Percentiles rank a stretch among this genome's conserved stretches.
Conservation (phyloP, 2,113 vertebrate genomes). For the Brachionichthys hirsutus region DNA sequence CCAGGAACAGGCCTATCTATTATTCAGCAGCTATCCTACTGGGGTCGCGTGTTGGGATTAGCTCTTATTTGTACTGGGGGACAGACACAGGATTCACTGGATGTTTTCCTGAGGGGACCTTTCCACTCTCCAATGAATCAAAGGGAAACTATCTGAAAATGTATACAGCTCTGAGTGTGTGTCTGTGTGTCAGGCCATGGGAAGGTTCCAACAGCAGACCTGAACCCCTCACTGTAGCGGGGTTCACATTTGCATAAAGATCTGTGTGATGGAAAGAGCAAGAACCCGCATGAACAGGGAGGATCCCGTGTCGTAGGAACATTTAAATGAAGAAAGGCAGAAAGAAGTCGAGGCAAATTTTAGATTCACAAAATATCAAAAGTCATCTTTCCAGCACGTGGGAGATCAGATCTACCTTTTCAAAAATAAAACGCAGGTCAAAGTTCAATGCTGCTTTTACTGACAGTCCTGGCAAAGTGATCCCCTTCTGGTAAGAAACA, state of each 20-base stretch:
- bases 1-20: slow-evolving; percentile 37
- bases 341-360: too few relatives aligned
- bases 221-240: slow-evolving; percentile 3
- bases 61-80: slow-evolving; percentile 39
- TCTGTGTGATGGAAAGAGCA: too few relatives aligned
- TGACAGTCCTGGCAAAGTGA: too few relatives aligned
- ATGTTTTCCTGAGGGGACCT: slow-evolving; percentile 10
- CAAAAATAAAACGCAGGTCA: too few relatives aligned
- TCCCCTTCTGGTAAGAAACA: too few relatives aligned
- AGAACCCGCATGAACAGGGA: too few relatives aligned
- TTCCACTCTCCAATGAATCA: slow-evolving; percentile 16
- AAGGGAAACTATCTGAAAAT: slow-evolving; percentile 60
- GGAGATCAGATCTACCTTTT: too few relatives aligned
- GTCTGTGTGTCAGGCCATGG: slow-evolving; percentile 34
- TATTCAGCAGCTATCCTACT: slow-evolving; percentile 33
- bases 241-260: not conserved
- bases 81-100: slow-evolving; percentile 18
- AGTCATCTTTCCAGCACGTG: too few relatives aligned
- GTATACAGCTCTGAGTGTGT: slow-evolving; percentile 46
- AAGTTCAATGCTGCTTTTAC: too few relatives aligned
- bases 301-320: too few relatives aligned
- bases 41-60: slow-evolving; percentile 42
- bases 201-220: slow-evolving; percentile 9
- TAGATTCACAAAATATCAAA: too few relatives aligned
- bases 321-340: too few relatives aligned